phyloP scores from a whole-genome alignment of 2,888 invertebrate species.

The Melanotus villosus region DNA sequence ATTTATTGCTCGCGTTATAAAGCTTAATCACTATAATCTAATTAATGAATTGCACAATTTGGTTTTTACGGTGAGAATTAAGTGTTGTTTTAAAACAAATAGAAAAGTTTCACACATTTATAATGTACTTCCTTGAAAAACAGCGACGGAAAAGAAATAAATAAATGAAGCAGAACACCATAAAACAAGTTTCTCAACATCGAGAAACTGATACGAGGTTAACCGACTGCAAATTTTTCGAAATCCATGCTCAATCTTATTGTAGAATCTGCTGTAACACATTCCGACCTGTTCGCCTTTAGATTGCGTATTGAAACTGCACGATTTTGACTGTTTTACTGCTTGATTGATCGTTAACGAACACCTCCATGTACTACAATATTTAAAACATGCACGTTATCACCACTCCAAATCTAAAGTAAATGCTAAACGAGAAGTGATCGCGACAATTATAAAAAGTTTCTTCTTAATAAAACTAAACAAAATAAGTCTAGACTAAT shows the following conservation, averaged over 20 bases:
- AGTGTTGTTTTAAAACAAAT: constrained; percentile 24
- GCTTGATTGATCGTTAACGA: constrained; percentile 18
- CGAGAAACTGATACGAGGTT: constrained; percentile 56
- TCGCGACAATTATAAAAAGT: neutral
- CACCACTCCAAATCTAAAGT: neutral
- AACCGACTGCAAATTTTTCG: constrained; percentile 56
- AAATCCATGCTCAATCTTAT: constrained; percentile 56
- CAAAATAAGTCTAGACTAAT: constrained; percentile 42
- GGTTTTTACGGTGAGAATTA: constrained; percentile 39
- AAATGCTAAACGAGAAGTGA: neutral
- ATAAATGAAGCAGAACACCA: constrained; percentile 56
- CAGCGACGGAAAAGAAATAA: constrained; percentile 50
- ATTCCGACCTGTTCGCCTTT: constrained; percentile 45
- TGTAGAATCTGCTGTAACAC: constrained; percentile 54
- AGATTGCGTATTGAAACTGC: constrained; percentile 39
- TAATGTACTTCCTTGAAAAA: constrained; percentile 51
- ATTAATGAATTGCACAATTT: constrained; percentile 35
- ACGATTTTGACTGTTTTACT: constrained; percentile 40
- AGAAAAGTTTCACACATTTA: constrained; percentile 48
- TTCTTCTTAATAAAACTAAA: constrained; percentile 12
- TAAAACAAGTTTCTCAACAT: constrained; percentile 57
- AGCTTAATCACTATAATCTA: constrained; percentile 31
- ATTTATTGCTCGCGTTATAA: constrained; percentile 19
- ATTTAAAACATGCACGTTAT: neutral
- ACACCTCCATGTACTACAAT: constrained; percentile 2